Conservation (phyloP, 2,113 vertebrate genomes). For the Capreolus pygargus region DNA sequence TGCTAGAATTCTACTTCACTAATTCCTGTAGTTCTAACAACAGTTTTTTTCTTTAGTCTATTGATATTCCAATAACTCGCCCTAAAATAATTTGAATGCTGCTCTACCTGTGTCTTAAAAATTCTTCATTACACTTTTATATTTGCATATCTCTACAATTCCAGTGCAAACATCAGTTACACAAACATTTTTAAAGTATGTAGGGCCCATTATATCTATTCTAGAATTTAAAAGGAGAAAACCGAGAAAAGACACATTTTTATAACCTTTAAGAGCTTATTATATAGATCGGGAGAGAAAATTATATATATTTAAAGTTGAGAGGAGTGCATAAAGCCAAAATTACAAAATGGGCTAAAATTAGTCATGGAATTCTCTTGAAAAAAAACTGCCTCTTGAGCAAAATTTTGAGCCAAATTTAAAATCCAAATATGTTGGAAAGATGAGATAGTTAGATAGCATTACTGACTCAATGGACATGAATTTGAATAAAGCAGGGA, state of each 20-base stretch:
- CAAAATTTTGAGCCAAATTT: not conserved
- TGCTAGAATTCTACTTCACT: conserved; percentile 6
- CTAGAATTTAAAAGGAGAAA: not conserved
- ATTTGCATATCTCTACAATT: conserved; percentile 16
- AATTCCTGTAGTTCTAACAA: conserved; percentile 25
- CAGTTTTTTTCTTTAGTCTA: not conserved
- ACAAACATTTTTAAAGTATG: not conserved
- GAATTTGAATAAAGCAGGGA: not conserved
- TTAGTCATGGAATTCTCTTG: not conserved
- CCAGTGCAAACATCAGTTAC: not conserved
- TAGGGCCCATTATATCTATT: not conserved
- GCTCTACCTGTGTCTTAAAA: conserved; percentile 1
- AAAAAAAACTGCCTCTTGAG: not conserved
- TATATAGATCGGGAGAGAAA: not conserved
- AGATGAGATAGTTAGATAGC: not conserved
- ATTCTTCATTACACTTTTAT: not conserved
- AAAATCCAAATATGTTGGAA: not conserved
- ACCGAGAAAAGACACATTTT: conserved; percentile 9
- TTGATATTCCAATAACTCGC: conserved; percentile 33
- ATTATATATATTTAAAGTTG: not conserved
- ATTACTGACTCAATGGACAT: not conserved
- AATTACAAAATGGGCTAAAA: conserved; percentile 23
- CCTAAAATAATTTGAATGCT: conserved; percentile 33
- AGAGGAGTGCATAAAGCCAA: not conserved
- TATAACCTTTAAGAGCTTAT: not conserved